Percentiles rank a stretch among this genome's conserved stretches.
Evolutionary conservation across 2,113 vertebrate species (phyloP).

Genomic region (Chloroceryle aenea): DNA sequence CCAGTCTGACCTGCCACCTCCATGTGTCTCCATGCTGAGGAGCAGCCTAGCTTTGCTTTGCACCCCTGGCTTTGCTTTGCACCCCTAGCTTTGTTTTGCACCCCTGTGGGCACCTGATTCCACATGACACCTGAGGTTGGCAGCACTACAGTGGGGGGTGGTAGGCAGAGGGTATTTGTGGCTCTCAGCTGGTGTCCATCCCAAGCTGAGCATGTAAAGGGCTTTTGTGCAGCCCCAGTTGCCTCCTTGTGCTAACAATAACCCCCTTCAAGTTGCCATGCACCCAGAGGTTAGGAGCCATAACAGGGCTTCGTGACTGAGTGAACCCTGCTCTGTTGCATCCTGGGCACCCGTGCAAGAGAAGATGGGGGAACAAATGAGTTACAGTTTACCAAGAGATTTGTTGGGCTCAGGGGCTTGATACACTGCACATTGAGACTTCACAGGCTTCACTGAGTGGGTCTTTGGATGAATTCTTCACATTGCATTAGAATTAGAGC

Average conservation of each 20-base stretch:
- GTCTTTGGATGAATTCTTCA: neutral
- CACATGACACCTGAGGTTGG: accelerated
- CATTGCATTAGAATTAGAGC: neutral
- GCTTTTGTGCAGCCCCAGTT: neutral
- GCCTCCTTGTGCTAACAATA: neutral
- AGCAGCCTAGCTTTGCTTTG: accelerated
- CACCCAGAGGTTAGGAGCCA: neutral
- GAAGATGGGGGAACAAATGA: neutral
- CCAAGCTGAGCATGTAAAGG: neutral
- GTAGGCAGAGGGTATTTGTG: neutral
- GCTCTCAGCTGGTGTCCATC: neutral
- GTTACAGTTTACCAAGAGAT: neutral
- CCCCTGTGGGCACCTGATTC: accelerated
- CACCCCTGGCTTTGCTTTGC: accelerated
- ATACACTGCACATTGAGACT: neutral
- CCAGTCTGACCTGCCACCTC: neutral
- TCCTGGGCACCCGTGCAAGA: accelerated
- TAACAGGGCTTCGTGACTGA: accelerated
- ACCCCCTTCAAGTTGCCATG: neutral
- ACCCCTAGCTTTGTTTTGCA: accelerated
- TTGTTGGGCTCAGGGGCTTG: neutral
- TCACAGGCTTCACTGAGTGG: accelerated
- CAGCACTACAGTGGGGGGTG: accelerated
- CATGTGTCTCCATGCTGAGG: accelerated
- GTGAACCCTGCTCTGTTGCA: accelerated